Percentiles rank a stretch among this genome's conserved stretches.
phyloP scores from a whole-genome alignment of 2,797 vertebrate genomes.

The Lemur catta region DNA sequence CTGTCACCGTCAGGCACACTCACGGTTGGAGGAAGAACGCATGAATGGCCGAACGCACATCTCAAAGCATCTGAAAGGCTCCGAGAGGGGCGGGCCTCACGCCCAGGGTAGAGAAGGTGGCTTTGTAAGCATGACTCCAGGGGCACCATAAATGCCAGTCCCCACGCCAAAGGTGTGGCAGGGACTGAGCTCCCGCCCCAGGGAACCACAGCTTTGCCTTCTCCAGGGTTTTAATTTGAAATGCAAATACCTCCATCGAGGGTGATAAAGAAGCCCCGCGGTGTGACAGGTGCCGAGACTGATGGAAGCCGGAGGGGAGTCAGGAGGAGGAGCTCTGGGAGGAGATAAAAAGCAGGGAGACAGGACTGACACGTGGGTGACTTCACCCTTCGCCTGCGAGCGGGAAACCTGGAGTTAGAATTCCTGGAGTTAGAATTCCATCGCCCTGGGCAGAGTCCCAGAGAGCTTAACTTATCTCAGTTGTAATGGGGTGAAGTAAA shows the following conservation, averaged over 20 bases:
- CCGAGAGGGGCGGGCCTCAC: fast-evolving
- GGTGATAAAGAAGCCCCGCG: background rate
- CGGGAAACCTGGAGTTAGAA: background rate
- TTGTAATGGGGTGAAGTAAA: background rate
- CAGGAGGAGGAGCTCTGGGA: background rate
- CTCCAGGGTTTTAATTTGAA: background rate
- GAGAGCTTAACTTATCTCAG: background rate
- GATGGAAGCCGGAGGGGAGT: background rate
- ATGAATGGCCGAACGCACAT: fast-evolving
- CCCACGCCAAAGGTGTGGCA: fast-evolving
- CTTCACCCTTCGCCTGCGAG: no score
- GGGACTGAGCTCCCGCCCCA: background rate
- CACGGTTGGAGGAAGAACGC: background rate
- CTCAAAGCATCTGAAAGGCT: background rate
- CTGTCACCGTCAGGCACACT: fast-evolving
- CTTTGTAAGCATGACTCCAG: background rate
- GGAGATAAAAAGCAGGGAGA: no score
- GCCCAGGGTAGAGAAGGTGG: background rate
- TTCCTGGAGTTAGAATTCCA: background rate
- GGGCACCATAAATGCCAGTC: no score
- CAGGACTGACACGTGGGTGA: background rate
- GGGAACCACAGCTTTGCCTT: background rate
- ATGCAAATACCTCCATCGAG: background rate
- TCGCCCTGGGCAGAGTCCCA: background rate
- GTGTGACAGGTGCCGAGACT: background rate